Evolutionary conservation across 2,797 vertebrate genomes (phyloP).

Genomic region (Lophotriccus pileatus): DNA sequence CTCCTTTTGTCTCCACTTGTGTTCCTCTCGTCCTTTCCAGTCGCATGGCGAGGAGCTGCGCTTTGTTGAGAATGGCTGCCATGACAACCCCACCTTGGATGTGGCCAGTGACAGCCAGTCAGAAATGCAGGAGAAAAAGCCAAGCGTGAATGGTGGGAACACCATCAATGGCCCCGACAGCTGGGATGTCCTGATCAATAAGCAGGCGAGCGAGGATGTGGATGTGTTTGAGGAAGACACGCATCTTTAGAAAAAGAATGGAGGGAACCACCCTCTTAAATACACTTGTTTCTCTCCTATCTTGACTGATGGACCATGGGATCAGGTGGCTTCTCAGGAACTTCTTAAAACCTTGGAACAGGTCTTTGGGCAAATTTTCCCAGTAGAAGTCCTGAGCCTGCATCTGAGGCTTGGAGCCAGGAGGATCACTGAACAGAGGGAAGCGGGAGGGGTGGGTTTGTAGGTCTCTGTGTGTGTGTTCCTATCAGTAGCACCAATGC

Average conservation of each 20-base stretch:
- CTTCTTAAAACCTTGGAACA: slow-evolving; percentile 38
- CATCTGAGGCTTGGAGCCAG: slow-evolving; percentile 27
- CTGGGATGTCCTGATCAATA: slow-evolving; percentile 92
- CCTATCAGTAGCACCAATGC: slow-evolving; percentile 67
- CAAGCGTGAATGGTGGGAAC: slow-evolving; percentile 86
- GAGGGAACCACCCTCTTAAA: neutral
- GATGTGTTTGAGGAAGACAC: slow-evolving; percentile 94
- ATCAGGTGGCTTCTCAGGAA: slow-evolving; percentile 64
- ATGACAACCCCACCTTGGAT: slow-evolving; percentile 96
- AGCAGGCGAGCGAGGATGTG: slow-evolving; percentile 86
- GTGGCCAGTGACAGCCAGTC: slow-evolving; percentile 91
- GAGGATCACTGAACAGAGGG: slow-evolving; percentile 53
- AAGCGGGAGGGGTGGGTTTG: slow-evolving; percentile 34
- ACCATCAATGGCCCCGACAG: slow-evolving; percentile 75
- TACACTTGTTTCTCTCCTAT: slow-evolving; percentile 25
- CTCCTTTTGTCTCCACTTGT: neutral
- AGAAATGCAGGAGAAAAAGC: slow-evolving; percentile 92
- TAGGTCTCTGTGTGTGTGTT: slow-evolving; percentile 60
- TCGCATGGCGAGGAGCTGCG: slow-evolving; percentile 90
- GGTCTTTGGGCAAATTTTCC: slow-evolving; percentile 25
- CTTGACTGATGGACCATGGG: slow-evolving; percentile 32
- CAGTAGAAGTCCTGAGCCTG: slow-evolving; percentile 22
- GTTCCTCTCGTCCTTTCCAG: slow-evolving; percentile 56
- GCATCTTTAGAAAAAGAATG: slow-evolving; percentile 82
- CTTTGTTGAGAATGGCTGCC: slow-evolving; percentile 97